Conservation (phyloP, 2,888 invertebrate species). For the Brachyptera putata region DNA sequence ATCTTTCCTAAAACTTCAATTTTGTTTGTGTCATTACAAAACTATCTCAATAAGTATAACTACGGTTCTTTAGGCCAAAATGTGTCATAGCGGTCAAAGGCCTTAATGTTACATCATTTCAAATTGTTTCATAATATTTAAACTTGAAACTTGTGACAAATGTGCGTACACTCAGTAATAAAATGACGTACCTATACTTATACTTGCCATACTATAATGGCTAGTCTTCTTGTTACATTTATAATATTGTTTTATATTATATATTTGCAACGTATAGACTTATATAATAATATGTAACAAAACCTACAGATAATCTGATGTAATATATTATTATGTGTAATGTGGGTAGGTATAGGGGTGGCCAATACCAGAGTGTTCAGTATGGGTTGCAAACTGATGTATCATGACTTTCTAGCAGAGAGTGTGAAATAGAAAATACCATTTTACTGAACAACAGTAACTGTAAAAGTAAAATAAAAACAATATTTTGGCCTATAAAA, state of each 20-base stretch:
- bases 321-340: background rate
- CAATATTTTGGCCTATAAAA: background rate
- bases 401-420: background rate
- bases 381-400: too few relatives aligned
- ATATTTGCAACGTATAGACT: background rate
- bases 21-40: too few relatives aligned
- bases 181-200: background rate
- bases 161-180: background rate
- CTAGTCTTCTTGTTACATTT: background rate
- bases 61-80: background rate
- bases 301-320: background rate
- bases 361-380: background rate
- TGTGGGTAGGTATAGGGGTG: background rate
- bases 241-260: background rate
- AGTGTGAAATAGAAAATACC: background rate
- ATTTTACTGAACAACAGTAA: background rate
- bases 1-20: too few relatives aligned
- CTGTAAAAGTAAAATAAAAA: background rate
- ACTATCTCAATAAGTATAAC: too few relatives aligned
- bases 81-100: background rate
- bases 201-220: background rate
- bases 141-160: background rate
- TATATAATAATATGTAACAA: background rate
- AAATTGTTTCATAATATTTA: background rate
- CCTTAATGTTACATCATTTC: background rate